A percentile compares a stretch with the other conserved stretches of the same genome.
These are phyloP conservation scores for Acromyrmex charruanus DNA, from an alignment of 1,140 invertebrate species.

Conservation along the genomic window DNA sequence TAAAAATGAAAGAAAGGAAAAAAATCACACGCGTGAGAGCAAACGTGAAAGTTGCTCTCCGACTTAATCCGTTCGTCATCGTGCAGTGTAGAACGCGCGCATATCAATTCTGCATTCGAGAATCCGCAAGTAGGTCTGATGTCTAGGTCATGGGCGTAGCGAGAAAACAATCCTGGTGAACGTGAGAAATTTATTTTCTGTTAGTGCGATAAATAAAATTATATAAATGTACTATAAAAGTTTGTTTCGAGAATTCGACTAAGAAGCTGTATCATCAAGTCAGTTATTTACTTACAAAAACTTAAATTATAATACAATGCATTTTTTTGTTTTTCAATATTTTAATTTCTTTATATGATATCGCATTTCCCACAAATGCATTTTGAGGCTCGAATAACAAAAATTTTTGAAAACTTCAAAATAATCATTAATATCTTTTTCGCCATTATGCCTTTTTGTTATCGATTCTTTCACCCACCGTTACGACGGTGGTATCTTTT, in stretches of 20 bases:
- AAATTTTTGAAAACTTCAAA: neutral
- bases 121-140: neutral
- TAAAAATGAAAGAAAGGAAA: neutral
- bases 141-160: conserved; percentile 12
- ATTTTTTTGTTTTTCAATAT: neutral
- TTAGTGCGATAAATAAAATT: conserved; percentile 1
- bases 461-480: neutral
- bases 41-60: conserved; percentile 39
- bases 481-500: neutral
- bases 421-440: neutral
- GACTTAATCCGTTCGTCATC: conserved; percentile 30
- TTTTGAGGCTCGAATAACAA: neutral
- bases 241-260: neutral
- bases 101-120: conserved; percentile 21
- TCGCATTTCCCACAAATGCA: neutral
- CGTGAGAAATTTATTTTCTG: neutral
- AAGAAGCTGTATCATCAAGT: neutral
- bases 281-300: neutral
- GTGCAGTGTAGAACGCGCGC: neutral
- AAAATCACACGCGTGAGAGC: conserved; percentile 1
- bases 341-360: neutral
- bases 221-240: neutral
- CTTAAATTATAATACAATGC: neutral
- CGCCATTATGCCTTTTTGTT: neutral
- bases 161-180: conserved; percentile 4